Percentiles rank a stretch among this genome's conserved stretches.
phyloP scores from a whole-genome alignment of 2,888 invertebrate genomes.

The Phragmatobia fuliginosa region DNA sequence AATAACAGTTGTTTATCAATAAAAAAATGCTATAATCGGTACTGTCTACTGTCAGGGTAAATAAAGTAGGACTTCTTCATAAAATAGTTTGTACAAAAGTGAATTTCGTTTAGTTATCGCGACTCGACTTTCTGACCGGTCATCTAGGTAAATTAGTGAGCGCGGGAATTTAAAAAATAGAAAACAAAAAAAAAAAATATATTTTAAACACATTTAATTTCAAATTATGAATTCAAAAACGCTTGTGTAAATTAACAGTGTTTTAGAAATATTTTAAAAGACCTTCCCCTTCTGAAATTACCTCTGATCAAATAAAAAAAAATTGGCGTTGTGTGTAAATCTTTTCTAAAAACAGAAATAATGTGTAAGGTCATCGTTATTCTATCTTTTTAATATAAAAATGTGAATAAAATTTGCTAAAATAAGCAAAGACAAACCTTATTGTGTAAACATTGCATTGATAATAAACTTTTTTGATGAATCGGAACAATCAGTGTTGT shows the following conservation, averaged over 20 bases:
- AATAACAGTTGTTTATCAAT: conserved; percentile 44
- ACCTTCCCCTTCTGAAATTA: neutral
- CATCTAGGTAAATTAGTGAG: conserved; percentile 3
- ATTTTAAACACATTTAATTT: neutral
- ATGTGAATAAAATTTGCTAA: neutral
- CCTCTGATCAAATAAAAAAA: neutral
- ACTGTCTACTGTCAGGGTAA: conserved; percentile 14
- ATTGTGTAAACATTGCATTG: conserved; percentile 9
- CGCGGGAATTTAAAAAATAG: neutral
- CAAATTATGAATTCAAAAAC: neutral
- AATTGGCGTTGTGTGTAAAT: neutral
- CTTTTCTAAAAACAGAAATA: conserved; percentile 1
- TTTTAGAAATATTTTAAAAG: neutral
- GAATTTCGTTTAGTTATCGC: neutral
- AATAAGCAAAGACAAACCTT: neutral
- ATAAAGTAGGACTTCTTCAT: neutral
- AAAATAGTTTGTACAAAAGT: conserved; percentile 30
- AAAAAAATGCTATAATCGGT: conserved; percentile 27
- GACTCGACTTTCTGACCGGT: neutral
- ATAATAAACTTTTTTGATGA: conserved; percentile 20
- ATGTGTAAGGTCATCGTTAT: neutral
- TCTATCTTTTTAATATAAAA: neutral
- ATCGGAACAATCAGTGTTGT: conserved; percentile 28
- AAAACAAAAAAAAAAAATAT: neutral
- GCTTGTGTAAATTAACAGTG: neutral